These are phyloP conservation scores for Microplitis manilae DNA, from an alignment of 2,888 invertebrate genomes.

Conservation along the genomic window DNA sequence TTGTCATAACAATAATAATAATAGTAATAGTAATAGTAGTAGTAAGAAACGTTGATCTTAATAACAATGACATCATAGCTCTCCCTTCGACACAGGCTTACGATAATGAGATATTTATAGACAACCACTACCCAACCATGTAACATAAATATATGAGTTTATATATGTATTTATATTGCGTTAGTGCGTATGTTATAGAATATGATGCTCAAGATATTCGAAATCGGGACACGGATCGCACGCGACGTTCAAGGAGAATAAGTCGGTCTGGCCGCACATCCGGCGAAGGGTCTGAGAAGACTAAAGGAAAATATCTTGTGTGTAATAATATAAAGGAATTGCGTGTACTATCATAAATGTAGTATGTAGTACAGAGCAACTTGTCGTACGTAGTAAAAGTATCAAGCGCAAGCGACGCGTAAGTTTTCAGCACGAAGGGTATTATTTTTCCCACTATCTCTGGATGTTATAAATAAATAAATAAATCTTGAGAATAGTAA, in stretches of 20 bases:
- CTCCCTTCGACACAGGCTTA: not conserved
- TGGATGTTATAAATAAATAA: constrained; percentile 6
- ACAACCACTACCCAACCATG: too few species aligned
- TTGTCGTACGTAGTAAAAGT: constrained; percentile 16
- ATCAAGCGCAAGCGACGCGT: constrained; percentile 29
- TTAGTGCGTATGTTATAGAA: not conserved
- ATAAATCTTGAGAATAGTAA: too few species aligned
- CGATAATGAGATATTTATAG: too few species aligned
- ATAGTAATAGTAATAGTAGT: not conserved
- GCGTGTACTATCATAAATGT: constrained; percentile 42
- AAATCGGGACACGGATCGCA: constrained; percentile 47
- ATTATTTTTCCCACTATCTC: constrained; percentile 10
- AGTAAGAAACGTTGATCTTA: constrained; percentile 4
- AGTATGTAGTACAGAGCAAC: constrained; percentile 26
- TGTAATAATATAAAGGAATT: constrained; percentile 20
- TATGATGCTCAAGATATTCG: constrained; percentile 1
- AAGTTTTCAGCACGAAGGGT: constrained; percentile 31
- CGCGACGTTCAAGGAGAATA: constrained; percentile 39
- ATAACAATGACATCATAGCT: constrained; percentile 15
- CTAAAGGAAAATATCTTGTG: not conserved
- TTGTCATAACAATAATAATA: not conserved
- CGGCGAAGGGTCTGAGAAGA: constrained; percentile 47
- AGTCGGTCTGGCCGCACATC: constrained; percentile 48
- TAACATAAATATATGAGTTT: too few species aligned
- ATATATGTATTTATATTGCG: too few species aligned